Base-by-base conservation (phyloP, 64 coral and sea anemone species). In the Catalaphyllia jardinei region DNA sequence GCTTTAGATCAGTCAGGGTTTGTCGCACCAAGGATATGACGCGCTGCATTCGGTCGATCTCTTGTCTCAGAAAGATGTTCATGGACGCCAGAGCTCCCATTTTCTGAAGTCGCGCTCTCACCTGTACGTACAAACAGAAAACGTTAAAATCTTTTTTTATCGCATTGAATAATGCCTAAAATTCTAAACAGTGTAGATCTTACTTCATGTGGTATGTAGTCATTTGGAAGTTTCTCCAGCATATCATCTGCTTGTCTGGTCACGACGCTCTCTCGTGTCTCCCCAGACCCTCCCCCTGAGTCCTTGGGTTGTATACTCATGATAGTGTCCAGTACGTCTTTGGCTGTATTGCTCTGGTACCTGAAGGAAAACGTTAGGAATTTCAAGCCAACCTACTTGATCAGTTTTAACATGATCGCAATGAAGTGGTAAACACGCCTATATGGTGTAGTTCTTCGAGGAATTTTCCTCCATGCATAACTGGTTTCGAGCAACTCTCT, bases 291-390 rank as follows among this genome's bases (percentile, higher is more conserved):
- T 52, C 97, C 97, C 35, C 93, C 94, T 14, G 91, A 90, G 84
- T 99, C 97, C 75, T 99, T 99, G 51, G 97, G 97, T 65, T 99
- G 97, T 72, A 99, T 99, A n/a, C 91, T 95, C 89, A 99, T 92
- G 62, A 99, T 95, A 52, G 97, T 99, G 72, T 98, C 96, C 71
- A 99, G 88, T 20, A 95, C 94, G 29, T 99, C 91, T 86, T 93
- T 95, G 4, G 97, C 93, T 31, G 93, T 92, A 39, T 98, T 98
- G 50, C 96, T 95, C 72, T 98, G 96, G 30, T 98, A 98, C 20
- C 96, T 98, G 52, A 85, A 78, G 86, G 73, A 20, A 74, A 13
- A 62, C 33, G 10, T 60, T n/a, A 72, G 7, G 54, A 15, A 57
- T 14, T 57, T 14, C 54, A 14, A 1, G 54, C 11, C 1, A 57